Percentiles rank a stretch among this genome's conserved stretches.
Conservation (phyloP, 2,888 invertebrate species). For the Rhodophaea formosa region DNA sequence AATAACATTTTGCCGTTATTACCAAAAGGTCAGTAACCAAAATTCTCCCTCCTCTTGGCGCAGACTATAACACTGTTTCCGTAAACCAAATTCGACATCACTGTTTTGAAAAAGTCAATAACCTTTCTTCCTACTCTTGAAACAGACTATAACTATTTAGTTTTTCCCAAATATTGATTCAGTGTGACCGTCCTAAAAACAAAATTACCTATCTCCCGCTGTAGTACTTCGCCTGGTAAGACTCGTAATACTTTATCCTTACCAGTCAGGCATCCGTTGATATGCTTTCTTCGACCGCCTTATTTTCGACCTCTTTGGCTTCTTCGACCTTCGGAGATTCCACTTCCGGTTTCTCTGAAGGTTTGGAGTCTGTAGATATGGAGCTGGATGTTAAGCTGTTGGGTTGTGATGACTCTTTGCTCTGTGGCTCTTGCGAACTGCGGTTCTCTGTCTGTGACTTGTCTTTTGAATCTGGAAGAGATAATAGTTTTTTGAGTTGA, state of each 20-base stretch:
- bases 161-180: background rate
- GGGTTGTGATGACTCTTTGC: constrained; percentile 69
- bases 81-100: too few species aligned
- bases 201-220: constrained; percentile 50
- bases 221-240: constrained; percentile 49
- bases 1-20: background rate
- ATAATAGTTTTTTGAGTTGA: background rate
- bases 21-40: background rate
- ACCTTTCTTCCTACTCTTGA: too few species aligned
- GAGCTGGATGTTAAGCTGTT: constrained; percentile 71
- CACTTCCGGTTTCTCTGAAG: constrained; percentile 52
- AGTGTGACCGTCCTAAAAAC: constrained; percentile 28
- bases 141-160: too few species aligned
- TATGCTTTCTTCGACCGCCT: constrained; percentile 47
- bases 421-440: constrained; percentile 62
- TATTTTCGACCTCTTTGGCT: constrained; percentile 40
- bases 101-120: too few species aligned
- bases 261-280: constrained; percentile 66
- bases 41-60: background rate
- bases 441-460: constrained; percentile 52
- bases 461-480: constrained; percentile 58
- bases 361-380: constrained; percentile 68
- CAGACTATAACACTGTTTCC: background rate
- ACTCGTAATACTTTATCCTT: constrained; percentile 48
- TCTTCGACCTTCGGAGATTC: constrained; percentile 34